These are phyloP conservation scores for Gallinago paraguaiae DNA, from an alignment of 2,113 vertebrate species.

Conservation along the genomic window DNA sequence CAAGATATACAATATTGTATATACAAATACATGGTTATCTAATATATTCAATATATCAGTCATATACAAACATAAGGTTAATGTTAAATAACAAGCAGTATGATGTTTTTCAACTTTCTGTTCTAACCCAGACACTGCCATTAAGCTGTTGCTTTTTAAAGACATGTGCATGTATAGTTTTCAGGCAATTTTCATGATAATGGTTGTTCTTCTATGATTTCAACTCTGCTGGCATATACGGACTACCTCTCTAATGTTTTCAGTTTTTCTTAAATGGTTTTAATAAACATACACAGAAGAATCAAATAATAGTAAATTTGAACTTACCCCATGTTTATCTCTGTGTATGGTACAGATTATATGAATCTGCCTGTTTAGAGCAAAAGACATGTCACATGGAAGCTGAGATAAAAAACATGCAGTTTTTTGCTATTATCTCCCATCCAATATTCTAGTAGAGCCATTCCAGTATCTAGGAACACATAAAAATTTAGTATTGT, in stretches of 20 bases:
- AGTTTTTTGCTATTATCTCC: background rate
- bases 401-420: background rate
- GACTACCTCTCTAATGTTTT: background rate
- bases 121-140: background rate
- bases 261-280: background rate
- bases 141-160: background rate
- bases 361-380: background rate
- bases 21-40: background rate
- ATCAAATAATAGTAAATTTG: background rate
- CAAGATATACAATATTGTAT: background rate
- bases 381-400: background rate
- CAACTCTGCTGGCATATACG: background rate
- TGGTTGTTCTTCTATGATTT: background rate
- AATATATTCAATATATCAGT: background rate
- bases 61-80: background rate
- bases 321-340: background rate
- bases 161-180: background rate
- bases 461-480: background rate
- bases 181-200: background rate
- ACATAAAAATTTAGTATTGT: background rate
- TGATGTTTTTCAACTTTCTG: background rate
- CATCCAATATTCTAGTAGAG: background rate
- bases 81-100: background rate
- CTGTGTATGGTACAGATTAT: background rate
- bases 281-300: background rate